Base-by-base conservation (phyloP, 1,140 invertebrate species). In the Drosophila pseudoobscura region DNA sequence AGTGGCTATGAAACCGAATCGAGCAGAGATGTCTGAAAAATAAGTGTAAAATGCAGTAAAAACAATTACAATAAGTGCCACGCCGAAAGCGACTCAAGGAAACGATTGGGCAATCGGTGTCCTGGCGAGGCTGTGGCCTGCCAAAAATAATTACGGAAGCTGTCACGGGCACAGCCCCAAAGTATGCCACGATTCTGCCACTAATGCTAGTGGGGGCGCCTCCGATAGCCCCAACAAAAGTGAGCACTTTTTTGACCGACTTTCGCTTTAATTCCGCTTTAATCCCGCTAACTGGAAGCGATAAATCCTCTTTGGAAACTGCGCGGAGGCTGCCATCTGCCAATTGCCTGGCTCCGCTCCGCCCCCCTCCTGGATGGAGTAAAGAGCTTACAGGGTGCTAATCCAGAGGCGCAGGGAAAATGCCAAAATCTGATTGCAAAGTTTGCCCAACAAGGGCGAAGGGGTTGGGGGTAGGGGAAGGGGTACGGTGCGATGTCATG, bases 381-480 rank as follows among this genome's bases (percentile, higher is more conserved):
- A 68, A 75, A 68, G 55, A 75, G 73, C 62, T 60, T 72, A 74
- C 58, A 63, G 58, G 58, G 70, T 66, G 62, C 62, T 75, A 68
- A 61, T 75, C 63, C 72, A 51, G 39, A 75, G 66, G 72, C 56
- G 73, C 56, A 54, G 62, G 56, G 60, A 56, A 66, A 75, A 75
- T 75, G 51, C 52, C 56, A 54, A 47, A 75, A 75, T 75, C 73
- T 55, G 72, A 75, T 75, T 66, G 73, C 55, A 60, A 75, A 75
- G 60, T 75, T 74, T 53, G 47, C 60, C 60, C 35, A 55, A 59
- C 63, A 72, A 51, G 41, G 39, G 0, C 6, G n/a, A 11, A 39
- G 17, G 22, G 39, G 15, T 15, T 15, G 15, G 24, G 1, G 17
- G 17, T 15, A 29, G 49, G 11, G 24, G n/a, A 9, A 9, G 2